Base-by-base conservation (phyloP, 2,113 vertebrate species). In the Sialia sialis region DNA sequence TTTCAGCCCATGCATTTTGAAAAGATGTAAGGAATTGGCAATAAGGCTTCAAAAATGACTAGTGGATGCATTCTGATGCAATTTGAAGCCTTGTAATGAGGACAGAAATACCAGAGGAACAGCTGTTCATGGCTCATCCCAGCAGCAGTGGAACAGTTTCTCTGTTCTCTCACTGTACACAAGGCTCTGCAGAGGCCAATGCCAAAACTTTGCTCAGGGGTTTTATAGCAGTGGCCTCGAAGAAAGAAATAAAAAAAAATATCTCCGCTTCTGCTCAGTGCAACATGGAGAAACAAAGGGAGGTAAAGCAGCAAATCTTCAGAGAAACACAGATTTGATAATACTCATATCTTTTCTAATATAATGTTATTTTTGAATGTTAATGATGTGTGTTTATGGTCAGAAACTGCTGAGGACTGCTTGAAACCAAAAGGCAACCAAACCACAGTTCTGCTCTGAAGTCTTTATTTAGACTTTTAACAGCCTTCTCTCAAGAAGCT, bases 1-100 rank as follows among this genome's bases (percentile, higher is more conserved):
- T 89, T 84, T 73, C 30, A 87, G 72, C 74, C 21, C 29, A 23
- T 12, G 30, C 29, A 25, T 48, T 90, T 84, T 77, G 66, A 78
- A 83, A 88, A 91, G 63, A 77, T 1, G 1, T 54, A 60, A 90
- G 59, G 29, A 85, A 63, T 88, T 91, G 67, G 51, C 72, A 94
- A 8, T 55, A 83, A 92, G 55, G 70, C 67, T 95, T 87, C 43
- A 67, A 51, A 95, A 94, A 75, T 58, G 74, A 85, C 55, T 66
- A 55, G 74, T 13, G n/a, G 36, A n/a, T 92, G 58, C 58, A 8
- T 94, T 94, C 74, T 76, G 87, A 93, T 93, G 89, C 63, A 90
- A 66, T 94, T 55, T 78, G 55, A 64, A 95, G 68, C 70, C 55
- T 56, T 44, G 56, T 94, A 93, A 83, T 68, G 88, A 89, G 89